phyloP scores from a whole-genome alignment of 92 coral and sea anemone species.

The Zoanthus sociatus region DNA sequence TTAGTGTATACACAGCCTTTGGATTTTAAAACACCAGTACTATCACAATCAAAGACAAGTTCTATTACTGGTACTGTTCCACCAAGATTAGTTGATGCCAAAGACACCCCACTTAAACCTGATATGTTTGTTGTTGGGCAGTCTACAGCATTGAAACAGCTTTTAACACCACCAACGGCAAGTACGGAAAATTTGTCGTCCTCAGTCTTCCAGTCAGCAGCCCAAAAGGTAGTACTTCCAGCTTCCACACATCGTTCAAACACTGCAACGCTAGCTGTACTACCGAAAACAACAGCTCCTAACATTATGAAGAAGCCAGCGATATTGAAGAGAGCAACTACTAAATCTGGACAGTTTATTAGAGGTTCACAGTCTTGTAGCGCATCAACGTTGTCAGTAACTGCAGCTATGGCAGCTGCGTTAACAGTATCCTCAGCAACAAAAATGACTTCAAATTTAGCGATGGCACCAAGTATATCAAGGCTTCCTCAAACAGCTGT shows the following conservation, averaged over 20 bases:
- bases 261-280: not conserved
- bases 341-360: not conserved
- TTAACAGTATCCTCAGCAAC: not conserved
- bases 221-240: not conserved
- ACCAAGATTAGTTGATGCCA: not conserved
- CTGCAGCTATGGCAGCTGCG: not conserved
- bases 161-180: conserved; percentile 26
- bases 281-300: not conserved
- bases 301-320: not conserved
- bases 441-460: not conserved
- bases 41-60: not conserved
- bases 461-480: not conserved
- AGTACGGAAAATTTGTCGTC: not conserved
- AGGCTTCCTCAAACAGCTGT: conserved; percentile 7
- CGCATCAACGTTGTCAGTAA: not conserved
- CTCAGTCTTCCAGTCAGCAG: not conserved
- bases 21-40: not conserved
- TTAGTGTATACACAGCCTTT: conserved; percentile 25
- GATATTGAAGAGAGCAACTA: not conserved
- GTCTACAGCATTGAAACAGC: conserved; percentile 19
- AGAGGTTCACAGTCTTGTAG: not conserved
- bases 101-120: conserved; percentile 35
- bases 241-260: not conserved
- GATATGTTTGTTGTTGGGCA: conserved; percentile 14
- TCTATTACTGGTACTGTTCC: not conserved